Percentiles rank a stretch among this genome's conserved stretches.
phyloP scores from a whole-genome alignment of 1,140 invertebrate species.

The Zaprionus inermis region DNA sequence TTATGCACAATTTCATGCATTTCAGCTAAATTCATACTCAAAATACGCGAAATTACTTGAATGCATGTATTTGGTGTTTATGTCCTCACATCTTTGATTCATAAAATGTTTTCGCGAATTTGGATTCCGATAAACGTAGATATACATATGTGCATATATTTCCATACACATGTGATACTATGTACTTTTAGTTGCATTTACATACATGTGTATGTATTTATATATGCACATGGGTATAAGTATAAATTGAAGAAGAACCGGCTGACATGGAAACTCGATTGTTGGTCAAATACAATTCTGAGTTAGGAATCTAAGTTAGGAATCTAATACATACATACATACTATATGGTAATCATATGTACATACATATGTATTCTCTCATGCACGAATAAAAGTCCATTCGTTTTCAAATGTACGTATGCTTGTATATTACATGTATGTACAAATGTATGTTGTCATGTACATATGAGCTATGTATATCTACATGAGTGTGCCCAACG shows the following conservation, averaged over 20 bases:
- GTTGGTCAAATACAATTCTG: not conserved
- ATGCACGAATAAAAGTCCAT: not conserved
- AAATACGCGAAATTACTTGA: no score
- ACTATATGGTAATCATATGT: no score
- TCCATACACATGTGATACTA: not conserved
- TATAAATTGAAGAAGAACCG: not conserved
- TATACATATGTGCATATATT: no score
- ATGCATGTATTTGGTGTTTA: no score
- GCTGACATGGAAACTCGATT: no score
- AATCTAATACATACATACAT: not conserved
- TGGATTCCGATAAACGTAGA: no score
- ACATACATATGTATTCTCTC: no score
- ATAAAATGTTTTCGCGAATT: no score
- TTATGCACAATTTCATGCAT: no score
- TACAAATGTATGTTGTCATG: not conserved
- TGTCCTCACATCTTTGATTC: no score
- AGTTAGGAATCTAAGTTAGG: not conserved
- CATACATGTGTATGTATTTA: not conserved
- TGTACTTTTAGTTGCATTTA: not conserved
- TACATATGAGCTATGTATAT: conserved; percentile 4
- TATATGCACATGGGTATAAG: no score
- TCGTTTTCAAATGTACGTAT: not conserved
- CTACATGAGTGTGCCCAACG: not conserved
- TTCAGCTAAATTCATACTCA: no score
- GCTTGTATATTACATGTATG: not conserved